Conservation (phyloP, 1,140 invertebrate species). For the Drosophila miranda region DNA sequence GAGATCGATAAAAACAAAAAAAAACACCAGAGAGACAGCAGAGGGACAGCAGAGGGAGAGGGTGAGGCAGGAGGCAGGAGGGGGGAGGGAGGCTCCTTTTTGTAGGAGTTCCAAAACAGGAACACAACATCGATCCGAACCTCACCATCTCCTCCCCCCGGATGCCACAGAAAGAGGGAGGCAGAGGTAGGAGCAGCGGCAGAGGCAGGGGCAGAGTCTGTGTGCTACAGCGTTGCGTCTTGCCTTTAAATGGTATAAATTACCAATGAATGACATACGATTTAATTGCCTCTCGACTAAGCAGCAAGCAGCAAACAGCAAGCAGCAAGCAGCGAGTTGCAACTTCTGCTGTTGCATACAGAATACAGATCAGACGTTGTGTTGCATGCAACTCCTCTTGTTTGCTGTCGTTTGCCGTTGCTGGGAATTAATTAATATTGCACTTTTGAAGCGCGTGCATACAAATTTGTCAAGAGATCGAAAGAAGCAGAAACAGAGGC, state of each 20-base stretch:
- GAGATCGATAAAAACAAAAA: too few species aligned
- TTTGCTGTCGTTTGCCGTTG: slow-evolving; percentile 46
- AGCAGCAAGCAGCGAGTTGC: slow-evolving; percentile 48
- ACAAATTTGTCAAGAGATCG: slow-evolving; percentile 78
- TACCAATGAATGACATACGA: slow-evolving; percentile 82
- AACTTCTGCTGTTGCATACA: slow-evolving; percentile 34
- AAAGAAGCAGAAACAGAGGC: neutral
- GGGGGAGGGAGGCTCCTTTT: too few species aligned
- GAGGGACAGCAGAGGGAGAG: too few species aligned
- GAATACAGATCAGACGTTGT: slow-evolving; percentile 41
- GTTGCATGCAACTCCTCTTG: slow-evolving; percentile 28
- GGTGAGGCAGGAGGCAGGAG: too few species aligned
- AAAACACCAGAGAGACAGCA: too few species aligned
- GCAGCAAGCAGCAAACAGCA: slow-evolving; percentile 49
- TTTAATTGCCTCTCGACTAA: slow-evolving; percentile 78
- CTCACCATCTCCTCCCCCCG: too few species aligned
- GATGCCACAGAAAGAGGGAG: too few species aligned
- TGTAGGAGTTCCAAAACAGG: too few species aligned
- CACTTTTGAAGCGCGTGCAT: slow-evolving; percentile 81
- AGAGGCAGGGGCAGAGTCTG: too few species aligned
- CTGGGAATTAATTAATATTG: slow-evolving; percentile 81
- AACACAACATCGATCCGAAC: too few species aligned
- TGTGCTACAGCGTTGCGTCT: slow-evolving; percentile 23
- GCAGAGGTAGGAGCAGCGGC: too few species aligned
- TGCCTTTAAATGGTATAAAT: slow-evolving; percentile 81